Evolutionary conservation across 2,113 vertebrate genomes (phyloP).

Genomic region (Bubo blakistoni): DNA sequence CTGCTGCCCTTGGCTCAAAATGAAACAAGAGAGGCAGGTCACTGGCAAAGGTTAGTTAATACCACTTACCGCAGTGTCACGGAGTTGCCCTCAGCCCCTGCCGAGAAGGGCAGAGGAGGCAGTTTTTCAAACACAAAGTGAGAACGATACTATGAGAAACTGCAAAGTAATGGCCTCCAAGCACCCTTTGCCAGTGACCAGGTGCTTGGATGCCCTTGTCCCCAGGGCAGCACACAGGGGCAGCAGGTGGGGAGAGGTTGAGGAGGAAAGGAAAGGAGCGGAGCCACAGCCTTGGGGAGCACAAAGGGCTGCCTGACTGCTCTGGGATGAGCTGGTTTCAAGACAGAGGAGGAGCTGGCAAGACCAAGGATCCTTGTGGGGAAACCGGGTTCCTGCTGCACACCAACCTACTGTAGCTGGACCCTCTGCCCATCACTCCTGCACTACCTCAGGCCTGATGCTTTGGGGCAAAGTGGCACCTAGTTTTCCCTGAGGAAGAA

Average conservation of each 20-base stretch:
- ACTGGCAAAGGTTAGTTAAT: slow-evolving; percentile 47
- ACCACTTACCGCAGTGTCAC: background rate
- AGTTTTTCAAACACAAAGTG: background rate
- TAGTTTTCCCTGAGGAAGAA: background rate
- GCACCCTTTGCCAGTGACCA: background rate
- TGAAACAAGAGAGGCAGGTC: slow-evolving; percentile 49
- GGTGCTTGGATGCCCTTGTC: background rate
- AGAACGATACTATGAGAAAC: background rate
- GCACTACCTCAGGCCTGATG: background rate
- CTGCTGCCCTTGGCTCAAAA: slow-evolving; percentile 43
- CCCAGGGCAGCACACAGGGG: background rate
- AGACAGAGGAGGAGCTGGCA: background rate
- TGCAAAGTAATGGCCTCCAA: background rate
- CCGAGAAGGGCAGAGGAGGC: background rate
- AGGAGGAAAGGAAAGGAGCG: background rate
- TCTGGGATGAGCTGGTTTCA: background rate
- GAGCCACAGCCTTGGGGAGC: background rate
- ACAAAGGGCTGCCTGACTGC: accelerated
- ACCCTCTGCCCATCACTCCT: background rate
- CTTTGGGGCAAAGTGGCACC: background rate
- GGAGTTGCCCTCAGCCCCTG: accelerated
- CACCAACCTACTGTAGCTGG: background rate
- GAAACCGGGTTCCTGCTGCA: background rate
- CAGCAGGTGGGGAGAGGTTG: background rate
- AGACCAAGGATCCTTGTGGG: background rate